Evolutionary conservation across 2,888 invertebrate species (phyloP), one percentile per base, ranked within the genome.

Genomic region (Phragmatobia fuliginosa): DNA sequence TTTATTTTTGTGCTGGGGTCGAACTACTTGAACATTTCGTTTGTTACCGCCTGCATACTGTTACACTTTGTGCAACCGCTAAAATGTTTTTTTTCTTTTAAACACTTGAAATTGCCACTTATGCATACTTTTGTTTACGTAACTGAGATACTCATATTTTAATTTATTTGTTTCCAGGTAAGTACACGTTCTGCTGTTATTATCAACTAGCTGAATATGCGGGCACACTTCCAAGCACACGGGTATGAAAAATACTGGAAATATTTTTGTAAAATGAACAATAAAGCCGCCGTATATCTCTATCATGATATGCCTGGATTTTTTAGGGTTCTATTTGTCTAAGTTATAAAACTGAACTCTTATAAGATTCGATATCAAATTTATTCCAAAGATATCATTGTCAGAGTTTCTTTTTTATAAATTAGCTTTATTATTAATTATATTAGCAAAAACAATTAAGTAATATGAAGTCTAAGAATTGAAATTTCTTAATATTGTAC

Each of bases 21-120:
- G 87, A 86, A 85, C 89, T 88, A 90, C 91, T 91, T 88, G 85
- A 88, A 85, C 84, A 86, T 85, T 89, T 86, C 84, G 88, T 89
- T 91, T 91, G 88, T 89, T 87, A 71, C 85, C 84, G 87, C 88
- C 86, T 88, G 88, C 89, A 88, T 89, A 84, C 83, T 79, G 82
- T 76, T 85, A 83, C 83, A 85, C 82, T 83, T 87, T 87, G 77
- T 87, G 84, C 84, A 89, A 90, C 87, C 85, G 81, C 84, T 85
- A 87, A 88, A 89, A 90, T 87, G 88, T 90, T 91, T 89, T 90
- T 38, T 41, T 71, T 71, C 68, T 71, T 71, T 78, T 82, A 73
- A 61, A 58, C 71, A 73, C n/a, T 64, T 64, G 38, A 60, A 61
- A 49, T 56, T 62, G 62, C 33, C 32, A 28, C 25, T 77, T 72